A percentile compares a stretch with the other conserved stretches of the same genome.
Conservation (phyloP, 2,797 vertebrate genomes). For the Petrocephalus sullivani region DNA sequence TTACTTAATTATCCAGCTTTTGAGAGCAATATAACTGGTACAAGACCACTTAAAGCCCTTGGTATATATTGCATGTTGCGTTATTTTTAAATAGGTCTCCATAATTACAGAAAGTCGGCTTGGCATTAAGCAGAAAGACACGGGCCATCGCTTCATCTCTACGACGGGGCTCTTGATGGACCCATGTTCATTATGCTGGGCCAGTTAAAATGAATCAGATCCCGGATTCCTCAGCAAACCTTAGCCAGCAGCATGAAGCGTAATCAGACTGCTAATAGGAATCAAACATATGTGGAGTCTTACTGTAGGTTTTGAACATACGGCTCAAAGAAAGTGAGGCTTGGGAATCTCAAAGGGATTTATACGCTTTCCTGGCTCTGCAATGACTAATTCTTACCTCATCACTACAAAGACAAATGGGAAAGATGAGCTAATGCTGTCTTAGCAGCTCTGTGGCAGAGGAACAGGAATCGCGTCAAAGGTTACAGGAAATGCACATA, state of each 20-base stretch:
- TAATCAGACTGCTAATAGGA: not conserved
- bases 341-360: not conserved
- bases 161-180: not conserved
- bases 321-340: not conserved
- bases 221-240: not conserved
- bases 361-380: not conserved
- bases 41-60: not conserved
- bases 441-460: not conserved
- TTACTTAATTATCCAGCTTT: slow-evolving; percentile 5
- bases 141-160: not conserved
- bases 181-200: not conserved
- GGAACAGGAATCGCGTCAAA: not conserved
- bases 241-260: not conserved
- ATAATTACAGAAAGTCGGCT: not conserved
- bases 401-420: not conserved
- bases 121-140: not conserved
- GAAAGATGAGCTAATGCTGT: not conserved
- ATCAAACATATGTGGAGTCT: not conserved
- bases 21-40: not conserved
- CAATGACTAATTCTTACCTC: not conserved
- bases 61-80: not conserved
- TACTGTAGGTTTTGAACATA: not conserved
- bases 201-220: not conserved
- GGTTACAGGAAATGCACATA: too few species aligned
- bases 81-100: not conserved